phyloP scores from a whole-genome alignment of 2,113 vertebrate species.

The Perognathus longimembris region DNA sequence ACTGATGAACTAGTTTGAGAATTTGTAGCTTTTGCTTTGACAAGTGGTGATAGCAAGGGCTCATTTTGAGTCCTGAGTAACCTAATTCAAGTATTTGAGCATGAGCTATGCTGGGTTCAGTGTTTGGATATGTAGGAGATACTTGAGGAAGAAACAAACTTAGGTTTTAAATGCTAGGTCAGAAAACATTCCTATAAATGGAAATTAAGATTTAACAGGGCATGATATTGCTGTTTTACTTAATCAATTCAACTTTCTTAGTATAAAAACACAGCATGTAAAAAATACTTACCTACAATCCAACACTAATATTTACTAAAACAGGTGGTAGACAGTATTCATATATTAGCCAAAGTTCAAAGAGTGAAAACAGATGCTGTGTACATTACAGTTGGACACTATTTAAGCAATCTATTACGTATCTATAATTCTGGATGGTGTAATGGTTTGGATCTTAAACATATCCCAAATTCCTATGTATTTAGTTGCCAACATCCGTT shows the following conservation, averaged over 20 bases:
- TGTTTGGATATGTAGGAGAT: not conserved
- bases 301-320: not conserved
- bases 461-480: not conserved
- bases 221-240: not conserved
- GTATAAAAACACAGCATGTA: not conserved
- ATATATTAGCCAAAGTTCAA: not conserved
- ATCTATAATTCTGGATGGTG: not conserved
- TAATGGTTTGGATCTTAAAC: not conserved
- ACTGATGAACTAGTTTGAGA: not conserved
- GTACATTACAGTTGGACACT: not conserved
- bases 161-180: not conserved
- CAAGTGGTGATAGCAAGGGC: not conserved
- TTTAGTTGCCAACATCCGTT: not conserved
- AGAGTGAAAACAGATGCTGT: not conserved
- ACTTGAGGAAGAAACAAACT: not conserved
- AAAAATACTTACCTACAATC: not conserved
- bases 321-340: not conserved
- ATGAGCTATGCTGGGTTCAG: not conserved
- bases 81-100: not conserved
- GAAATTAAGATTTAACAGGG: not conserved
- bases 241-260: not conserved
- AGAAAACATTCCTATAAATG: constrained; percentile 10
- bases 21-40: not conserved
- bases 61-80: not conserved
- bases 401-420: accelerated